Evolutionary conservation across 2,113 vertebrate genomes (phyloP), one percentile per base, ranked within the genome.

Genomic region (Etheostoma cragini): DNA sequence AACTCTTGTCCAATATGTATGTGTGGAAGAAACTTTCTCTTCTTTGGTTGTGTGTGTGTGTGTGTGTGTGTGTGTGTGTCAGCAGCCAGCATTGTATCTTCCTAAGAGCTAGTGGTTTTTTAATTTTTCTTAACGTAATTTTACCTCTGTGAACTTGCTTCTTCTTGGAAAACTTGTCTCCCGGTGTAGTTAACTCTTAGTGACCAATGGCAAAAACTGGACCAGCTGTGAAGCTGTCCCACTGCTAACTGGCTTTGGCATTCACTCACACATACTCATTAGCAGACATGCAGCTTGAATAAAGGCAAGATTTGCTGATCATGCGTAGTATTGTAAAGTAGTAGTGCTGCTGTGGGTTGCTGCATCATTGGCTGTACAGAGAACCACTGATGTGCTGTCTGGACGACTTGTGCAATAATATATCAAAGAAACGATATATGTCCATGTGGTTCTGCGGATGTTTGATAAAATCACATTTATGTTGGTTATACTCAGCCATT

Each of bases 41-140:
- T 33, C 12, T 73, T 16, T 35, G 4, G n/a, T 57, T 16, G 26
- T 72, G 19, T 26, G 14, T 14, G 1, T 5, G 22, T 38, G 33
- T 7, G 2, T 42, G 12, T 35, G 17, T n/a, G 5, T 3, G 13
- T 61, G 30, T 30, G 4, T 54, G n/a, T 57, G 54, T 16, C 54
- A 52, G 26, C 33, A 93, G 85, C 57, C 87, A 91, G 84, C 60
- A 53, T 61, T 50, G 68, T 58, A 69, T 58, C 80, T 68, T 70
- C 61, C 57, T 85, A 80, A 83, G 83, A 83, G 73, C 78, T 42
- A 80, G 72, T 76, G 82, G 78, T 62, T 72, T 42, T 65, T 14
- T 76, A 81, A 76, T 84, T 54, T 45, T 62, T 74, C 26, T 65
- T 11, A 72, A 89, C 77, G 80, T 80, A 72, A 58, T 63, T 53